These are phyloP conservation scores for Drosophila buzzatii DNA, from an alignment of 2,888 invertebrate species.

Conservation along the genomic window DNA sequence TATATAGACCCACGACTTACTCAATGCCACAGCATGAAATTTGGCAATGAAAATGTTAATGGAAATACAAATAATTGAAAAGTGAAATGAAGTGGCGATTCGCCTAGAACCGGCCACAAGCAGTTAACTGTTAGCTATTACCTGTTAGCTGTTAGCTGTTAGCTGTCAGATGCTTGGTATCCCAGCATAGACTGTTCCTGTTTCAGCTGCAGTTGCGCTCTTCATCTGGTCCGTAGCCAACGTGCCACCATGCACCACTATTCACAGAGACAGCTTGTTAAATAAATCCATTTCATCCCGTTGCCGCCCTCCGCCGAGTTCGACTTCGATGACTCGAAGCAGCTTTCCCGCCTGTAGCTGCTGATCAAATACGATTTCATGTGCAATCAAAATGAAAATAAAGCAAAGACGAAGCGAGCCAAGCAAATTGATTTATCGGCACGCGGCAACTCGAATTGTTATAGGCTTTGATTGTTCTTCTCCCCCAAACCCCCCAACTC, in stretches of 20 bases:
- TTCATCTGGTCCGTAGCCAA: constrained; percentile 35
- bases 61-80: constrained; percentile 26
- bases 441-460: constrained; percentile 72
- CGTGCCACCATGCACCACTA: constrained; percentile 37
- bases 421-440: constrained; percentile 77
- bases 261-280: constrained; percentile 36
- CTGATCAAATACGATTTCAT: constrained; percentile 65
- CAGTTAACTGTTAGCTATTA: neutral
- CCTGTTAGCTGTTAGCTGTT: neutral
- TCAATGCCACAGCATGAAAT: constrained; percentile 20
- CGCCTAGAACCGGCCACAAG: constrained; percentile 18
- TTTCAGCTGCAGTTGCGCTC: constrained; percentile 31
- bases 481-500: neutral
- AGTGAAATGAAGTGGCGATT: constrained; percentile 58
- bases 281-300: constrained; percentile 1
- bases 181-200: constrained; percentile 26
- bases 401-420: constrained; percentile 43
- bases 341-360: constrained; percentile 43
- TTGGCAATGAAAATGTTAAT: constrained; percentile 42
- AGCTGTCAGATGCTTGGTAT: neutral
- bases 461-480: constrained; percentile 53
- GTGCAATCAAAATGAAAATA: constrained; percentile 64
- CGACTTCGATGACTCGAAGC: constrained; percentile 21
- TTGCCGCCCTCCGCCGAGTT: neutral
- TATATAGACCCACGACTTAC: neutral